phyloP scores from a whole-genome alignment of 1,140 invertebrate species.

The Chironomus tepperi region DNA sequence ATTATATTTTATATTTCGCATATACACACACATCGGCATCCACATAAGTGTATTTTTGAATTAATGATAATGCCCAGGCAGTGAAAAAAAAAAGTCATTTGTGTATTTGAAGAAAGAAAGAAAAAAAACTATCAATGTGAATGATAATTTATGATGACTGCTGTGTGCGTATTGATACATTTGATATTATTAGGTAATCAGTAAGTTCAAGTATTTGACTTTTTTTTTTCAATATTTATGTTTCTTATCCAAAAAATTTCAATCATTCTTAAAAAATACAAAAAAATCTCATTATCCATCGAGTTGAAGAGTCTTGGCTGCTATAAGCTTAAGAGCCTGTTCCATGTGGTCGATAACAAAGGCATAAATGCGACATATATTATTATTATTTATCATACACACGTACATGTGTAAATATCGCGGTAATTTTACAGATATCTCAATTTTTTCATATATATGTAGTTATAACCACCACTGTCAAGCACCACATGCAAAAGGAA shows the following conservation, averaged over 20 bases:
- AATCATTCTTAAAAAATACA: neutral
- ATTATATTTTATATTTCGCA: too few species aligned
- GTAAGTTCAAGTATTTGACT: conserved; percentile 10
- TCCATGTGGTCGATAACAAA: neutral
- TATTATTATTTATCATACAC: neutral
- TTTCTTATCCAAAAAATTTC: neutral
- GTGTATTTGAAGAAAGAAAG: too few species aligned
- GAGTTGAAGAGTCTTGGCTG: neutral
- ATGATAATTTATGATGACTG: too few species aligned
- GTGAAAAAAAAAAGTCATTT: too few species aligned
- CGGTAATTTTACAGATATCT: neutral
- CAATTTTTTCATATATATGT: neutral
- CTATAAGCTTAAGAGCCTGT: neutral
- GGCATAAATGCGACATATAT: neutral
- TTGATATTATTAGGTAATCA: conserved; percentile 14
- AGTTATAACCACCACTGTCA: neutral
- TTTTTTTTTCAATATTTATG: conserved; percentile 2
- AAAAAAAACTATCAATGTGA: too few species aligned
- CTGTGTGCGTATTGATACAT: neutral
- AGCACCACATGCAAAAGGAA: neutral
- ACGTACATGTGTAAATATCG: neutral
- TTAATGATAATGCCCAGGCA: too few species aligned
- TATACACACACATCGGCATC: too few species aligned
- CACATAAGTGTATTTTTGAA: too few species aligned
- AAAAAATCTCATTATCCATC: neutral